phyloP scores from a whole-genome alignment of 1,140 invertebrate species.

The Apis dorsata region DNA sequence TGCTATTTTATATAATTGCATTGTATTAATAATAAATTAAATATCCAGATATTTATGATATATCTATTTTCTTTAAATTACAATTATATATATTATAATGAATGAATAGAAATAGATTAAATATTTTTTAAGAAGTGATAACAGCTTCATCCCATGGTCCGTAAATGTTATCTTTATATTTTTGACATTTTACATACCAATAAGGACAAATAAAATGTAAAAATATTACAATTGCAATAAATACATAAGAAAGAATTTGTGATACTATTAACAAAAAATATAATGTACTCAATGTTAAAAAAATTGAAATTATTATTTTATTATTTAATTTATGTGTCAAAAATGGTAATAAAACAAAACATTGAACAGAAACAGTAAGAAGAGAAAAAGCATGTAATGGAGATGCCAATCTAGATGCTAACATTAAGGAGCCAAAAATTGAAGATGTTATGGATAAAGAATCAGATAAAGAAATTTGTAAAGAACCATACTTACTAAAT shows the following conservation, averaged over 20 bases:
- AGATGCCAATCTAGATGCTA: constrained; percentile 93
- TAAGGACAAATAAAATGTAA: constrained; percentile 88
- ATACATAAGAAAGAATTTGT: constrained; percentile 81
- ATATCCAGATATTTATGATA: constrained; percentile 4
- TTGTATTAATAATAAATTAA: constrained; percentile 30
- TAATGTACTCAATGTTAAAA: constrained; percentile 72
- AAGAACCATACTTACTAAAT: constrained; percentile 94
- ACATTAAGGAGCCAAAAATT: constrained; percentile 95
- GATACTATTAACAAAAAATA: constrained; percentile 82
- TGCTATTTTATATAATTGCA: background rate
- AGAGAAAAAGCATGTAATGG: constrained; percentile 93
- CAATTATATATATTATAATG: background rate
- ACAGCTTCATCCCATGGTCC: constrained; percentile 97
- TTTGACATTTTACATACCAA: constrained; percentile 90
- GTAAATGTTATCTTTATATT: constrained; percentile 95
- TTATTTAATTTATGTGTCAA: constrained; percentile 80
- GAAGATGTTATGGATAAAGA: constrained; percentile 94
- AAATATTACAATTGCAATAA: constrained; percentile 83
- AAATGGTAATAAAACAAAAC: constrained; percentile 94
- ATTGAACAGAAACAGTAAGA: constrained; percentile 90
- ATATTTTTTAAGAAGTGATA: constrained; percentile 68
- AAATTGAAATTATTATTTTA: constrained; percentile 68
- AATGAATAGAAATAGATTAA: background rate
- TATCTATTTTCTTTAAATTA: background rate
- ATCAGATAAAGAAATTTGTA: constrained; percentile 89